A percentile compares a stretch with the other conserved stretches of the same genome.
Evolutionary conservation across 2,797 vertebrate species (phyloP).

Genomic region (Staurois parvus): DNA sequence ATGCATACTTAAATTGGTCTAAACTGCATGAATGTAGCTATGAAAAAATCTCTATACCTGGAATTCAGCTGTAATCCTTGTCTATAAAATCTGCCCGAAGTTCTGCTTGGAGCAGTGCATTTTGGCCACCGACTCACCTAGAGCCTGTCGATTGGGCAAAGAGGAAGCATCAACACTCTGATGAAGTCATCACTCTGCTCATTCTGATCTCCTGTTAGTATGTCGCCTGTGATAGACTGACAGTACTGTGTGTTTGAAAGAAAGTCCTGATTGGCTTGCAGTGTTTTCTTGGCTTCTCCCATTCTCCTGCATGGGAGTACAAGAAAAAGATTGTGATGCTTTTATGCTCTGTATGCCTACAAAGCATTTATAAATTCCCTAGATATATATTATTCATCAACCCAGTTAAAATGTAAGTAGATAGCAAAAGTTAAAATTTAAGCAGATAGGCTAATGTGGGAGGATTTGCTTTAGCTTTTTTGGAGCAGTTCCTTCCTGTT

Average conservation of each 20-base stretch:
- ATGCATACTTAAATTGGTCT: too few relatives aligned
- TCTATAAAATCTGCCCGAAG: too few relatives aligned
- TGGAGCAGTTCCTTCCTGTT: conserved; percentile 2
- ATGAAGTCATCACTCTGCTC: too few relatives aligned
- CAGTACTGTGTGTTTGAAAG: neutral
- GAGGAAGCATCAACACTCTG: too few relatives aligned
- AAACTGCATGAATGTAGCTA: too few relatives aligned
- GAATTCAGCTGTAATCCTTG: too few relatives aligned
- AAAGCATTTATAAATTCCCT: neutral
- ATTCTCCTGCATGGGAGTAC: too few relatives aligned
- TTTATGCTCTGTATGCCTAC: neutral
- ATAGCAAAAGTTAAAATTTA: neutral
- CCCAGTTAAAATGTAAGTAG: neutral
- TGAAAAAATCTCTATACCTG: too few relatives aligned
- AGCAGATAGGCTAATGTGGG: neutral
- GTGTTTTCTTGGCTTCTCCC: neutral
- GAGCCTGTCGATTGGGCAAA: too few relatives aligned
- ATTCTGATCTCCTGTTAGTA: too few relatives aligned
- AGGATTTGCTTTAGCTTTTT: neutral
- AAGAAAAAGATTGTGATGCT: neutral
- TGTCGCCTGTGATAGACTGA: neutral
- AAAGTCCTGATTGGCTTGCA: neutral
- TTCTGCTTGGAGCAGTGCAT: too few relatives aligned
- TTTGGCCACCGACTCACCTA: too few relatives aligned
- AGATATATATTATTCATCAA: neutral